Conservation (phyloP, 92 coral and sea anemone genomes). For the Anthopleura xanthogrammica region DNA sequence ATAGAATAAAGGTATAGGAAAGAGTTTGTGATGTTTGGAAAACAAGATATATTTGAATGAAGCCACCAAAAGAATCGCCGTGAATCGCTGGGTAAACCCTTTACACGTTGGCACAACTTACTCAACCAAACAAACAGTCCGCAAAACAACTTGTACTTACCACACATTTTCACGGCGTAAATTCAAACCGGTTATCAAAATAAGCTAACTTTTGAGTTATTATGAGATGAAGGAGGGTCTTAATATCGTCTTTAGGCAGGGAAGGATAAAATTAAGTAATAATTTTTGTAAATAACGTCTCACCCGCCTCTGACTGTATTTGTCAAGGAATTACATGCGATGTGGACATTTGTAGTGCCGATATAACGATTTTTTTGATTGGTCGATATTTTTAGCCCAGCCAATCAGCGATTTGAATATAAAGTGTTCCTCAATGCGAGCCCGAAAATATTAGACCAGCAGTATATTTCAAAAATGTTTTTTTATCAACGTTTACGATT, state of each 20-base stretch:
- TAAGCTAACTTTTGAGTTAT: neutral
- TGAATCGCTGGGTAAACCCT: slow-evolving; percentile 7
- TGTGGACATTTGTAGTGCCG: neutral
- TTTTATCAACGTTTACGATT: slow-evolving; percentile 27
- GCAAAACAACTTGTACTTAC: slow-evolving; percentile 41
- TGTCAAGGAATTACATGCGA: neutral
- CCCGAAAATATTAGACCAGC: neutral
- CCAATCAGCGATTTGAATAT: slow-evolving; percentile 29
- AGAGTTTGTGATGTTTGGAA: neutral
- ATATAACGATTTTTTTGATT: slow-evolving; percentile 34
- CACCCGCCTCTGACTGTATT: neutral
- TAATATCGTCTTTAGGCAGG: no score
- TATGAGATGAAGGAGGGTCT: neutral
- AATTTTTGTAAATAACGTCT: neutral
- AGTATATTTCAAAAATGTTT: slow-evolving; percentile 7
- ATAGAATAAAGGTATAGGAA: neutral
- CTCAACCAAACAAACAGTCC: slow-evolving; percentile 8
- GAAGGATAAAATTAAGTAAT: neutral
- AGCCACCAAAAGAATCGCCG: neutral
- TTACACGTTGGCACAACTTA: slow-evolving; percentile 33
- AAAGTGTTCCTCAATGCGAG: neutral
- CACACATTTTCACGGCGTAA: slow-evolving; percentile 55
- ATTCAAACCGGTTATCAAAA: neutral
- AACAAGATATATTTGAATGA: slow-evolving; percentile 11
- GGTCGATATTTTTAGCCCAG: slow-evolving; percentile 6